phyloP scores from a whole-genome alignment of 2,113 vertebrate genomes.

The Corynorhinus townsendii region DNA sequence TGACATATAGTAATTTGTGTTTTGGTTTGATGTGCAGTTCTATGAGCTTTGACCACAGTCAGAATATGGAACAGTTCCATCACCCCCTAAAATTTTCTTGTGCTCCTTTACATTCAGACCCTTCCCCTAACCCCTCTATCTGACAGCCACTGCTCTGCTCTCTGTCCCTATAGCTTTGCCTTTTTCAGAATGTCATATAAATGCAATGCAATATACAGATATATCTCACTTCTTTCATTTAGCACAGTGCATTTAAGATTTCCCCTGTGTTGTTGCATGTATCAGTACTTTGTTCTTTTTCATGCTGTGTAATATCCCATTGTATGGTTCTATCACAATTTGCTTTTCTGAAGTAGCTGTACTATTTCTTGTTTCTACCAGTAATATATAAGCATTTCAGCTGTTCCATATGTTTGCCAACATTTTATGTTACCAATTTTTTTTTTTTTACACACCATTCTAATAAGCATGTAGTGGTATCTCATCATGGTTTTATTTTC shows the following conservation, averaged over 20 bases:
- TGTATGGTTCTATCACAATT: neutral
- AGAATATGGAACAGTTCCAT: neutral
- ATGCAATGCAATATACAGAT: neutral
- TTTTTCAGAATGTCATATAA: neutral
- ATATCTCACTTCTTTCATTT: neutral
- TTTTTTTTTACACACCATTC: neutral
- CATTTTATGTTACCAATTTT: neutral
- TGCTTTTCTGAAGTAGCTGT: neutral
- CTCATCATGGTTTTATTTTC: conserved; percentile 10
- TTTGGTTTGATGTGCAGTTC: neutral
- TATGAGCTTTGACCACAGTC: neutral
- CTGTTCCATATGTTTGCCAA: neutral
- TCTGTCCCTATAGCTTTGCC: neutral
- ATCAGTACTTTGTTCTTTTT: neutral
- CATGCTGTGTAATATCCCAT: neutral
- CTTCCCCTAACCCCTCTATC: neutral
- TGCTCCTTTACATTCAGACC: neutral
- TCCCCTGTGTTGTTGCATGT: neutral
- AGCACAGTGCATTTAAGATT: neutral
- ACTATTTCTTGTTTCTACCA: neutral
- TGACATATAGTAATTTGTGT: neutral
- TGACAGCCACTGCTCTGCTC: neutral
- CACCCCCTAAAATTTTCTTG: neutral
- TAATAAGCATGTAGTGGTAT: neutral
- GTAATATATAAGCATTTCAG: neutral